Conservation (phyloP, 1,140 invertebrate species). For the Neuroterus valhalla region DNA sequence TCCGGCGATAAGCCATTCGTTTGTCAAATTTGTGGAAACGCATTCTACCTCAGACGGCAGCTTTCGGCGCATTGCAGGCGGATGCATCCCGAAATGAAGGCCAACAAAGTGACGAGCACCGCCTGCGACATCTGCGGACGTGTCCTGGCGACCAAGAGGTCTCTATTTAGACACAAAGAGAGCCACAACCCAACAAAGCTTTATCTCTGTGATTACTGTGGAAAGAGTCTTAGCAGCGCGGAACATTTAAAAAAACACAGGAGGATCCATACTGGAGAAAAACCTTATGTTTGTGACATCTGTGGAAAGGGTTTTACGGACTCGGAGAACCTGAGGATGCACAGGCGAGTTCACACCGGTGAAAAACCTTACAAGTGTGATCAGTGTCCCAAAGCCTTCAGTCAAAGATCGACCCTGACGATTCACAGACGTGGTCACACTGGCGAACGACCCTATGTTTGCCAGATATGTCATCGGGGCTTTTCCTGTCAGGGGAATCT, state of each 20-base stretch:
- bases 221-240: constrained; percentile 84
- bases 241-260: constrained; percentile 84
- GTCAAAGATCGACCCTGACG: constrained; percentile 72
- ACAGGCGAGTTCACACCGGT: constrained; percentile 73
- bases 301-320: constrained; percentile 76
- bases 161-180: constrained; percentile 78
- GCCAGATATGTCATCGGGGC: constrained; percentile 72
- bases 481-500: constrained; percentile 75
- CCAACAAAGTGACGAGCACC: constrained; percentile 67
- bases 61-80: constrained; percentile 68
- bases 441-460: constrained; percentile 75
- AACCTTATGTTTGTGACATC: constrained; percentile 82
- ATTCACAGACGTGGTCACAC: constrained; percentile 77
- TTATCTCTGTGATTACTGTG: constrained; percentile 83
- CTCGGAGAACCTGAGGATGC: constrained; percentile 73
- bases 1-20: constrained; percentile 76
- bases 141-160: constrained; percentile 70
- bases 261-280: constrained; percentile 83
- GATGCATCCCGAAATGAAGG: constrained; percentile 68
- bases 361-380: constrained; percentile 77
- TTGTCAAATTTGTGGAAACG: constrained; percentile 77
- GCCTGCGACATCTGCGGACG: constrained; percentile 73
- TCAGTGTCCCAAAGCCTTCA: constrained; percentile 73
- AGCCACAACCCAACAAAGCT: constrained; percentile 79
- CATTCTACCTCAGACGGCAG: constrained; percentile 72